Base-by-base conservation (phyloP, 1,140 invertebrate species). In the Drosophila mauritiana region DNA sequence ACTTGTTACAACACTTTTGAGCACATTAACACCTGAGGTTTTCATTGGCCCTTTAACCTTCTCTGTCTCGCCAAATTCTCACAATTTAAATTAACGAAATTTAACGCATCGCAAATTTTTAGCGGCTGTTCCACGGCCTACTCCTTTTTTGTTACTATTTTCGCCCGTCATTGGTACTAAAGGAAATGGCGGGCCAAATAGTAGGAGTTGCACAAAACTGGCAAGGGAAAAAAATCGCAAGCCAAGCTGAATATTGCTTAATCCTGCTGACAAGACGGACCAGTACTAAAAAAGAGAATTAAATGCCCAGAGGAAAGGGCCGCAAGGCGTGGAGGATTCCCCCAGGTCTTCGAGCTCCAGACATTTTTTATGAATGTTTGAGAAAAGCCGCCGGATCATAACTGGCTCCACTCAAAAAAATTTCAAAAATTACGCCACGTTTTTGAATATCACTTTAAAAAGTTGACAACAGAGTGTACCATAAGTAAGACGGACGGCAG, bases 241-340 rank as follows among this genome's bases (percentile, higher is more conserved):
- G 52, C 84, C 80, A 89, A 68, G 84, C 80, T 89, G 84, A 89
- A 89, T 89, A 89, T 89, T 89, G 85, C 84, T 84, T 89, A 89
- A 89, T 89, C 84, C 84, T 90, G 85, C 84, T 89, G 84, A 84
- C 84, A 89, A 84, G 85, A 78, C 77, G 73, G 68, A 73, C 70
- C 73, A 76, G 75, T 67, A 62, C 75, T 75, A 75, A 86, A 85
- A 81, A 78, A 58, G 46, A 43, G 72, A 40, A 42, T 64, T 49
- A 49, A 63, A 55, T 56, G 63, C 34, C 46, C 55, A 22, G 11
- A 48, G 37, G 20, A 40, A 59, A 52, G 52, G 27, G 27, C 42
- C 12, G 43, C 36, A 45, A 55, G 65, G 40, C 36, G 20, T 36
- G 34, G 37, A 45, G 34, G 42, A 25, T 62, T 62, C 31, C 37